These are phyloP conservation scores for Tipula confusa DNA, from an alignment of 2,888 invertebrate genomes.

Conservation along the genomic window DNA sequence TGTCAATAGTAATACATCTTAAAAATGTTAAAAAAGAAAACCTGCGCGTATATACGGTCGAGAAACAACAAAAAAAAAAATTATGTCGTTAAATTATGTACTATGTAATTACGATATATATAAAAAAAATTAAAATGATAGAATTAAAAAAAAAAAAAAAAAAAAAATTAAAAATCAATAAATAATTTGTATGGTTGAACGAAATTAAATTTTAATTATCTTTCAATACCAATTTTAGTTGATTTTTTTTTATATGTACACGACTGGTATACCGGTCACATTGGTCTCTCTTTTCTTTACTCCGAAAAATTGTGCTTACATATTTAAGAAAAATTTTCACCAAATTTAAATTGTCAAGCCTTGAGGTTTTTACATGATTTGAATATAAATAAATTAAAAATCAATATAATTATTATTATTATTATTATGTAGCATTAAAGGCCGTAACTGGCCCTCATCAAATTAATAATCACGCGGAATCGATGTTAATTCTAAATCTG, in stretches of 20 bases:
- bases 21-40: not conserved
- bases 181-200: not conserved
- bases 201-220: not conserved
- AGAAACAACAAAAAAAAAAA: conserved; percentile 6
- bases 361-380: not conserved
- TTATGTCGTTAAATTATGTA: not conserved
- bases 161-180: too few relatives aligned
- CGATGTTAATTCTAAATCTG: too few relatives aligned
- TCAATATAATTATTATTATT: conserved; percentile 25
- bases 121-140: conserved; percentile 13
- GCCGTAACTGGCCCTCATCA: too few relatives aligned
- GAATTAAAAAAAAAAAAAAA: not conserved
- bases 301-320: not conserved
- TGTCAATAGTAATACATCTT: conserved; percentile 20
- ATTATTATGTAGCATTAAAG: too few relatives aligned
- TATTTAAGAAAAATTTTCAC: not conserved
- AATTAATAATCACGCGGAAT: too few relatives aligned
- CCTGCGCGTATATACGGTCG: not conserved
- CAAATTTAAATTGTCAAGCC: not conserved
- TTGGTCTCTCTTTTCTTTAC: not conserved
- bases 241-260: not conserved
- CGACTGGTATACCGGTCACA: not conserved
- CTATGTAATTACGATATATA: not conserved
- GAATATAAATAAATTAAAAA: conserved; percentile 15
- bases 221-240: not conserved